A percentile compares a stretch with the other conserved stretches of the same genome.
Conservation (phyloP, 2,888 invertebrate species). For the Melanotus villosus region DNA sequence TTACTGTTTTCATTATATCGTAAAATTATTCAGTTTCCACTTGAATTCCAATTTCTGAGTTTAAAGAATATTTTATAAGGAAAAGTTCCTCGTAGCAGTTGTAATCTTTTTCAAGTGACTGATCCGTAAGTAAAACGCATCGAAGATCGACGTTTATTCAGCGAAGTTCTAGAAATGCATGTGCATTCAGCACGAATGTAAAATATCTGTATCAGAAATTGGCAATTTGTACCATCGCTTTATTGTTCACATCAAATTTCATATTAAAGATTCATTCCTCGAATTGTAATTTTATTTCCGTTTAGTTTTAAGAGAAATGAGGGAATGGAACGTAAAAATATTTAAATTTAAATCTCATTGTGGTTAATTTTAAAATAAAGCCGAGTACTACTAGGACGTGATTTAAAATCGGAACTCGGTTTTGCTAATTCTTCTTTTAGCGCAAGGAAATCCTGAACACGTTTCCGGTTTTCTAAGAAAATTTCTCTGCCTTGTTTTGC, state of each 20-base stretch:
- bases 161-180: not conserved
- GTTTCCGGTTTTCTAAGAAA: slow-evolving; percentile 36
- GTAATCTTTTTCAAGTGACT: too few relatives aligned
- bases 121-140: not conserved
- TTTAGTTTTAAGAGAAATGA: not conserved
- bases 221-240: not conserved
- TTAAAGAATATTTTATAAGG: too few relatives aligned
- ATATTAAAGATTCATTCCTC: not conserved
- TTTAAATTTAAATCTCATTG: slow-evolving; percentile 34
- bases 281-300: slow-evolving; percentile 2
- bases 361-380: slow-evolving; percentile 32
- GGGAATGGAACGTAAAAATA: slow-evolving; percentile 18
- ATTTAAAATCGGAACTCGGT: slow-evolving; percentile 29
- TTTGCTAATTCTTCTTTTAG: slow-evolving; percentile 36
- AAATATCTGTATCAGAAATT: not conserved
- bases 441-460: slow-evolving; percentile 31
- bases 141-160: not conserved
- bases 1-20: too few relatives aligned
- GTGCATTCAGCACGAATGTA: not conserved
- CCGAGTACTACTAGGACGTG: slow-evolving; percentile 30
- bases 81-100: too few relatives aligned
- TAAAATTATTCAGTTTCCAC: too few relatives aligned
- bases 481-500: slow-evolving; percentile 17
- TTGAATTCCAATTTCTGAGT: too few relatives aligned
- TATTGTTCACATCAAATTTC: not conserved